Conservation (phyloP, 2,797 vertebrate species). For the Enteromius mattozi region DNA sequence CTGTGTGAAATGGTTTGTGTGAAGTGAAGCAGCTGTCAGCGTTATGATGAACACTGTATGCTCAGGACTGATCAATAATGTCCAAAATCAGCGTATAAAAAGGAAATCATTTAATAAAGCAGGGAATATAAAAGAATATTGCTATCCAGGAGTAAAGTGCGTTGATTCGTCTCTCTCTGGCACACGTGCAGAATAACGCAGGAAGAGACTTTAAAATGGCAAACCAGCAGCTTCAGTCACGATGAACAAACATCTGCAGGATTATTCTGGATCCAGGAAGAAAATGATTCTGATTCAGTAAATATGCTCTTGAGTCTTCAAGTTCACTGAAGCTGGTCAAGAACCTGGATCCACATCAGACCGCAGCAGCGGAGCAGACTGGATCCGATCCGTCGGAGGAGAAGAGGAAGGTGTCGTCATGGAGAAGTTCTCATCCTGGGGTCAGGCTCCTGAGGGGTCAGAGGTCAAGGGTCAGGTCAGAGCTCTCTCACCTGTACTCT, state of each 20-base stretch:
- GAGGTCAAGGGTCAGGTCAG: slow-evolving; percentile 61
- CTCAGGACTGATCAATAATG: slow-evolving; percentile 62
- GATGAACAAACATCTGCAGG: neutral
- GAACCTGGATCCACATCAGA: neutral
- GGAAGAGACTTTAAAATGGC: slow-evolving; percentile 60
- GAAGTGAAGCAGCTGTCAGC: neutral
- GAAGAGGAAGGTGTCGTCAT: neutral
- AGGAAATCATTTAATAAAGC: slow-evolving; percentile 63
- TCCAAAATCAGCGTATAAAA: slow-evolving; percentile 55
- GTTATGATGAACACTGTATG: neutral
- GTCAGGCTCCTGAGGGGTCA: slow-evolving; percentile 61
- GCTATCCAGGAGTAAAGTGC: slow-evolving; percentile 81
- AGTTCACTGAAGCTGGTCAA: neutral
- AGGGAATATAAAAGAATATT: slow-evolving; percentile 78
- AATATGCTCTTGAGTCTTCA: neutral
- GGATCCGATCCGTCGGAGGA: neutral
- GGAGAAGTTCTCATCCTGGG: neutral
- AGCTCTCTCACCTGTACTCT: slow-evolving; percentile 95
- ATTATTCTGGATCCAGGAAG: slow-evolving; percentile 35
- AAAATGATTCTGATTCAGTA: slow-evolving; percentile 1
- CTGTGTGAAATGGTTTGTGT: neutral
- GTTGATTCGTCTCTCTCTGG: slow-evolving; percentile 54
- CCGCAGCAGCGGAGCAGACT: slow-evolving; percentile 4
- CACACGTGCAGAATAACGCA: slow-evolving; percentile 64
- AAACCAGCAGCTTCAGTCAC: slow-evolving; percentile 34